Evolutionary conservation across 2,888 invertebrate species (phyloP).

Genomic region (Caenorhabditis sp.): DNA sequence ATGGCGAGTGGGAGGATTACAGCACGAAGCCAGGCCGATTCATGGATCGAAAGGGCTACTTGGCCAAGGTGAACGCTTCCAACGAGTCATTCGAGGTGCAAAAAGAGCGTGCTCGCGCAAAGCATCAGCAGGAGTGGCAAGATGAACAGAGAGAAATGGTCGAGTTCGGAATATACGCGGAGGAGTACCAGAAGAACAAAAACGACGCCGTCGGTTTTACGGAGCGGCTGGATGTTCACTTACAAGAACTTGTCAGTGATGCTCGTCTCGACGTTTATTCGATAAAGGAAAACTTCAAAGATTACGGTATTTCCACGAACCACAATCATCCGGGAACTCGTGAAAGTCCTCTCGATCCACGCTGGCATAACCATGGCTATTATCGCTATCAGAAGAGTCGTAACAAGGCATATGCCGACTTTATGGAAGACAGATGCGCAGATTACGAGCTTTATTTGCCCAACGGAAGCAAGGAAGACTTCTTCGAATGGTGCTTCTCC

Average conservation of each 20-base stretch:
- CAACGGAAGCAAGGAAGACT: not conserved
- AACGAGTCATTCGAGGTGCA: constrained; percentile 13
- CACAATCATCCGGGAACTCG: constrained; percentile 32
- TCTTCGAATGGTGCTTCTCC: constrained; percentile 31
- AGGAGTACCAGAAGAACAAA: too few species aligned
- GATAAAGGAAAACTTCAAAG: not conserved
- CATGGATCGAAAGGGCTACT: constrained; percentile 14
- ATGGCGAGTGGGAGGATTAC: constrained; percentile 28
- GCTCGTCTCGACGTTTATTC: constrained; percentile 28
- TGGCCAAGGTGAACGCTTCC: not conserved
- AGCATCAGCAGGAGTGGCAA: too few species aligned
- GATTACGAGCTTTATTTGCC: constrained; percentile 7
- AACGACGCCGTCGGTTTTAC: too few species aligned
- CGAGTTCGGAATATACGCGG: not conserved
- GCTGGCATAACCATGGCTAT: constrained; percentile 33
- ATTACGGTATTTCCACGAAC: not conserved
- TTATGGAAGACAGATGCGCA: not conserved
- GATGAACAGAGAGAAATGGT: not conserved
- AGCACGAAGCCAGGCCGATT: constrained; percentile 32
- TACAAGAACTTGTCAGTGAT: constrained; percentile 13
- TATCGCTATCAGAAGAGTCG: not conserved
- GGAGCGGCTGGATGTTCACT: too few species aligned
- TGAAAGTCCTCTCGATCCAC: not conserved
- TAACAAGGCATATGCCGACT: not conserved
- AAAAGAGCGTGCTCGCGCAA: constrained; percentile 2